A percentile compares a stretch with the other conserved stretches of the same genome.
Evolutionary conservation across 1,140 invertebrate species (phyloP).

Genomic region (Harlomillsia oculata): DNA sequence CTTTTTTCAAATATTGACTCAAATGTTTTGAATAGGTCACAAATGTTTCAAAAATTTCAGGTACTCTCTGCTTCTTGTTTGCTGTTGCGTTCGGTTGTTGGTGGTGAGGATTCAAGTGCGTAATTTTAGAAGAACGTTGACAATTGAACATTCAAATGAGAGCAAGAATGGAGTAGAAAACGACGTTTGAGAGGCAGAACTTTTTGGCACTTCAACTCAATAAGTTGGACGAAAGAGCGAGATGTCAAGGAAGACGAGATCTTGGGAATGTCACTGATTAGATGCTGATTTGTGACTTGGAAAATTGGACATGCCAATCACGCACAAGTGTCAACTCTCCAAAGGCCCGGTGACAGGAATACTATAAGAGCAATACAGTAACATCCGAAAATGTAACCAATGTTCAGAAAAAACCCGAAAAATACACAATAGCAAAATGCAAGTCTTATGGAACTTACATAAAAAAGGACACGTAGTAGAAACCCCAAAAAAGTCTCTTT

Average conservation of each 20-base stretch:
- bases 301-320: conserved; percentile 27
- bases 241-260: not conserved
- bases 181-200: not conserved
- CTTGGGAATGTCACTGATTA: conserved; percentile 3
- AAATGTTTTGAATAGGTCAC: too few species aligned
- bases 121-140: conserved; percentile 1
- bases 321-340: conserved; percentile 12
- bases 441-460: not conserved
- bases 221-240: not conserved
- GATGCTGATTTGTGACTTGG: conserved; percentile 9
- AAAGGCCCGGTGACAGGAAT: conserved; percentile 1
- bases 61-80: too few species aligned
- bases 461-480: not conserved
- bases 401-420: too few species aligned
- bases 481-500: not conserved
- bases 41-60: too few species aligned
- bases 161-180: not conserved
- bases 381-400: too few species aligned
- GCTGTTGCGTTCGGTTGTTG: too few species aligned
- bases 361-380: too few species aligned
- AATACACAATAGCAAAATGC: too few species aligned
- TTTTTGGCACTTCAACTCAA: not conserved
- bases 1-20: too few species aligned
- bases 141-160: not conserved
- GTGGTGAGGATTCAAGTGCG: not conserved